phyloP scores from a whole-genome alignment of 1,140 invertebrate species.

The Heliconius hermathena region DNA sequence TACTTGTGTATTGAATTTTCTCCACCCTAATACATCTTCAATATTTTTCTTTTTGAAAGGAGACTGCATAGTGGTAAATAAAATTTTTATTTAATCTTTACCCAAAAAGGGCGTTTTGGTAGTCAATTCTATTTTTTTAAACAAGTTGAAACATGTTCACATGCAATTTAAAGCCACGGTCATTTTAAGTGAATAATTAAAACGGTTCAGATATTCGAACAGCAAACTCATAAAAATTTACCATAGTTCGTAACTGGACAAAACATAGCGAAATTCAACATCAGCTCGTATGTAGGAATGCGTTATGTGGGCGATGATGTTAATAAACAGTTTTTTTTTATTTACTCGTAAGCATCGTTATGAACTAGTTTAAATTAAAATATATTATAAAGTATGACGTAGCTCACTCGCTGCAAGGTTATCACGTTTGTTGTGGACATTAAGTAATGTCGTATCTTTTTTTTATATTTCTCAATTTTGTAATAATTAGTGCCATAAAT shows the following conservation, averaged over 20 bases:
- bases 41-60: too few species aligned
- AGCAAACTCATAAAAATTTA: not conserved
- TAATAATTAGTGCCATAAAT: not conserved
- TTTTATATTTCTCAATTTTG: not conserved
- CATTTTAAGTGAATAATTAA: not conserved
- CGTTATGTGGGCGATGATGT: constrained; percentile 2
- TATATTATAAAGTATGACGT: not conserved
- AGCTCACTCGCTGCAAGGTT: not conserved
- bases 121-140: too few species aligned
- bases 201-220: not conserved
- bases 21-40: not conserved
- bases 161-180: not conserved
- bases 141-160: too few species aligned
- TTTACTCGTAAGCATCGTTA: not conserved
- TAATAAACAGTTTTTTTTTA: constrained; percentile 2
- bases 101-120: too few species aligned
- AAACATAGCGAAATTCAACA: constrained; percentile 4
- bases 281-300: not conserved
- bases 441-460: not conserved
- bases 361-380: constrained; percentile 5
- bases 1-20: not conserved
- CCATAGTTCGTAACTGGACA: not conserved
- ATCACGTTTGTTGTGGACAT: not conserved
- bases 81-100: too few species aligned
- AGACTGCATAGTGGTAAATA: too few species aligned